A percentile compares a stretch with the other conserved stretches of the same genome.
Conservation (phyloP, 2,888 invertebrate species). For the Pheosia tremula region DNA sequence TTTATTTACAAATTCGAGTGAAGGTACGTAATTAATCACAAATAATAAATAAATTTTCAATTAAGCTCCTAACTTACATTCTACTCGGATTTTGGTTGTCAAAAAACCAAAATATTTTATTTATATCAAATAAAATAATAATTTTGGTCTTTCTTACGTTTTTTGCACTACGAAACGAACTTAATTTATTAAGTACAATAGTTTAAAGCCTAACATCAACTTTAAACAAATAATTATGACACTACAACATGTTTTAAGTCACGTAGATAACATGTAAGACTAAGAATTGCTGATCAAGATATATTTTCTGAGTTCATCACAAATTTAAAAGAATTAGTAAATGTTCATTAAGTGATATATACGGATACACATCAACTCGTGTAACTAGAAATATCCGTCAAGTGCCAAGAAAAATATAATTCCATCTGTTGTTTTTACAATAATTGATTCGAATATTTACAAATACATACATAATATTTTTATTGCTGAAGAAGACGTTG, state of each 20-base stretch:
- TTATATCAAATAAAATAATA: constrained; percentile 50
- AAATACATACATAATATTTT: constrained; percentile 70
- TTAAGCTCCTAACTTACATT: constrained; percentile 67
- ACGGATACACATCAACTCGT: constrained; percentile 48
- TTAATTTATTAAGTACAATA: constrained; percentile 64
- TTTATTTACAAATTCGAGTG: constrained; percentile 79
- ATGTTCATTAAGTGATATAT: not conserved
- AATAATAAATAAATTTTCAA: constrained; percentile 74
- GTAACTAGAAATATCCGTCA: constrained; percentile 65
- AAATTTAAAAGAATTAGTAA: too few species aligned
- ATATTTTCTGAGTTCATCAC: too few species aligned
- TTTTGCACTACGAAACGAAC: constrained; percentile 56
- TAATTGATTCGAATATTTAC: constrained; percentile 77
- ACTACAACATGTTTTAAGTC: constrained; percentile 51
- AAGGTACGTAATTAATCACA: constrained; percentile 79
- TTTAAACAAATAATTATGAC: constrained; percentile 59
- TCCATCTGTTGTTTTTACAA: constrained; percentile 75
- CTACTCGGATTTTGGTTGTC: constrained; percentile 74
- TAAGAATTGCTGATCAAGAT: too few species aligned
- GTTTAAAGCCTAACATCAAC: constrained; percentile 67
- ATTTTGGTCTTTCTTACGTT: constrained; percentile 63
- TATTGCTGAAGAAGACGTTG: constrained; percentile 80
- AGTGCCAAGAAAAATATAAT: constrained; percentile 80
- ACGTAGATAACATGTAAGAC: constrained; percentile 17
- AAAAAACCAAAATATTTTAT: constrained; percentile 61